These are phyloP conservation scores for zebrafish (Danio rerio) DNA, from an alignment of 2,113 vertebrate genomes.

Conservation along the genomic window GRCz12tu NC_133183.1:57828501-57829000, in stretches of 20 bases:
- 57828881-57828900: neutral
- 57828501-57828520: no score
- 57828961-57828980: no score
- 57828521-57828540: no score
- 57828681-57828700: slow-evolving; percentile 17
- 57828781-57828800: neutral
- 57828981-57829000: no score
- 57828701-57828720: slow-evolving; percentile 10
- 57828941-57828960: neutral
- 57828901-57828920: neutral
- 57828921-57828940: neutral
- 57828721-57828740: neutral
- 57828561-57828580: neutral
- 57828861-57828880: neutral
- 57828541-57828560: neutral
- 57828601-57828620: neutral
- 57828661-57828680: slow-evolving; percentile 21
- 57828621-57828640: neutral
- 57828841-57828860: neutral
- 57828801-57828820: neutral
- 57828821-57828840: neutral
- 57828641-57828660: slow-evolving; percentile 2
- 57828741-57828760: neutral
- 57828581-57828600: neutral
- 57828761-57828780: neutral